Evolutionary conservation across 2,113 vertebrate genomes (phyloP).

Genomic region (Dunckerocampus dactyliophorus): DNA sequence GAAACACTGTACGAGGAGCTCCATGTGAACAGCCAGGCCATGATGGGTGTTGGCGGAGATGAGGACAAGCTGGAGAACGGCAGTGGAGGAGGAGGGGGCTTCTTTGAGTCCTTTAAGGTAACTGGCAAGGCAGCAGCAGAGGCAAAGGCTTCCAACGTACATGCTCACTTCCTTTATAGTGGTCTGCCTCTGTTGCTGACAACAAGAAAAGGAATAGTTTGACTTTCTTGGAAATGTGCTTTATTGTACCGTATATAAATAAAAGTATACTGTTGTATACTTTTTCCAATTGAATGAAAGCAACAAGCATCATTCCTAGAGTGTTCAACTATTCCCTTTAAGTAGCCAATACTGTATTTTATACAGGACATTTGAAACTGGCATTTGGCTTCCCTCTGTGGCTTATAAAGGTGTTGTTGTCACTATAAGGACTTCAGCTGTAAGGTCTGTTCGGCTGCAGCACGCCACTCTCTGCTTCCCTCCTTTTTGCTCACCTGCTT

Average conservation of each 20-base stretch:
- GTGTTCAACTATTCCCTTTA: constrained; percentile 2
- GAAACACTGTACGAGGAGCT: constrained; percentile 93
- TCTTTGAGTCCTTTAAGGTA: constrained; percentile 98
- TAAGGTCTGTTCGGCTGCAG: constrained; percentile 31
- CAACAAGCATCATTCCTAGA: constrained; percentile 2
- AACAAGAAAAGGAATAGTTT: background rate
- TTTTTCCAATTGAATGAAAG: background rate
- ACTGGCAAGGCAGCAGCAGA: constrained; percentile 26
- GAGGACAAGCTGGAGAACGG: constrained; percentile 92
- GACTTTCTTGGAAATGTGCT: background rate
- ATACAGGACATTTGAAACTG: background rate
- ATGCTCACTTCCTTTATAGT: constrained; percentile 11
- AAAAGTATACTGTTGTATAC: too few relatives aligned
- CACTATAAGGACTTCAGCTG: constrained; percentile 17
- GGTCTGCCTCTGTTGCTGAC: background rate
- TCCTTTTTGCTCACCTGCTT: constrained; percentile 14
- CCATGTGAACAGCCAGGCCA: constrained; percentile 88
- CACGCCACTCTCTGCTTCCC: constrained; percentile 21
- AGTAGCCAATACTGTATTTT: background rate
- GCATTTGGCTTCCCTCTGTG: constrained; percentile 2
- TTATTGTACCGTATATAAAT: background rate
- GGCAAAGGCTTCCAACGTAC: constrained; percentile 2
- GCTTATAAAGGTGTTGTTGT: constrained; percentile 4
- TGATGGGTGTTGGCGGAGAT: constrained; percentile 87
- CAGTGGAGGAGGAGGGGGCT: constrained; percentile 81